phyloP scores from a whole-genome alignment of 2,888 invertebrate genomes.

The Ectemnius lituratus region DNA sequence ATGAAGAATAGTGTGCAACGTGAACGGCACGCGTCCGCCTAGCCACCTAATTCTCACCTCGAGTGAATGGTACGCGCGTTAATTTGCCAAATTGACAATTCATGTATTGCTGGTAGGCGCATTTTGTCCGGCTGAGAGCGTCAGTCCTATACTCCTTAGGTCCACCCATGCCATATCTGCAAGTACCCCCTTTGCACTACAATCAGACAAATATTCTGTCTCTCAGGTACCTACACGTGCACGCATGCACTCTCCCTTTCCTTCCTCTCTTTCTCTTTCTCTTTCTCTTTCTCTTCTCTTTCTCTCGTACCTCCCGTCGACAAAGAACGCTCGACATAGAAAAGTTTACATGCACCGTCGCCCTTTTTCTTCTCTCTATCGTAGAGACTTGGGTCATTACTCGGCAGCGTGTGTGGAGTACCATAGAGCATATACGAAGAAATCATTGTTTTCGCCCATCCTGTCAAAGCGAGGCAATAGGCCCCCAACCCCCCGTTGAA shows the following conservation, averaged over 20 bases:
- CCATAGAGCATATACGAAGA: slow-evolving; percentile 47
- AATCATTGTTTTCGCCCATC: slow-evolving; percentile 58
- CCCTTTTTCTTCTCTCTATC: slow-evolving; percentile 43
- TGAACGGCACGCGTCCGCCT: background rate
- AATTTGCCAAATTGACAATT: slow-evolving; percentile 11
- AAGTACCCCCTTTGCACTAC: slow-evolving; percentile 19
- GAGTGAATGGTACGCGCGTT: background rate
- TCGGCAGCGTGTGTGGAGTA: slow-evolving; percentile 49
- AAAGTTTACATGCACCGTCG: slow-evolving; percentile 18
- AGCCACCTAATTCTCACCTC: too few species aligned
- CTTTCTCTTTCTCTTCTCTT: background rate
- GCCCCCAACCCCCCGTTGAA: slow-evolving; percentile 39
- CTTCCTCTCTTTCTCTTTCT: slow-evolving; percentile 1
- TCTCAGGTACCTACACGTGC: slow-evolving; percentile 9
- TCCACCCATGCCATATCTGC: slow-evolving; percentile 12
- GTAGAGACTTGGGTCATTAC: slow-evolving; percentile 53
- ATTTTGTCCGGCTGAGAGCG: slow-evolving; percentile 9
- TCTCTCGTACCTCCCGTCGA: background rate
- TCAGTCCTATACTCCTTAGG: background rate
- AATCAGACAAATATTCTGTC: slow-evolving; percentile 36
- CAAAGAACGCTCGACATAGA: slow-evolving; percentile 21
- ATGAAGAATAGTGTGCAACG: background rate
- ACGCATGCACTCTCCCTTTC: slow-evolving; percentile 20
- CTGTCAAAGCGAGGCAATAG: slow-evolving; percentile 41
- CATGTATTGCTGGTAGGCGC: slow-evolving; percentile 13